Evolutionary conservation across 1,140 invertebrate genomes (phyloP).

Genomic region (Araneus ventricosus): DNA sequence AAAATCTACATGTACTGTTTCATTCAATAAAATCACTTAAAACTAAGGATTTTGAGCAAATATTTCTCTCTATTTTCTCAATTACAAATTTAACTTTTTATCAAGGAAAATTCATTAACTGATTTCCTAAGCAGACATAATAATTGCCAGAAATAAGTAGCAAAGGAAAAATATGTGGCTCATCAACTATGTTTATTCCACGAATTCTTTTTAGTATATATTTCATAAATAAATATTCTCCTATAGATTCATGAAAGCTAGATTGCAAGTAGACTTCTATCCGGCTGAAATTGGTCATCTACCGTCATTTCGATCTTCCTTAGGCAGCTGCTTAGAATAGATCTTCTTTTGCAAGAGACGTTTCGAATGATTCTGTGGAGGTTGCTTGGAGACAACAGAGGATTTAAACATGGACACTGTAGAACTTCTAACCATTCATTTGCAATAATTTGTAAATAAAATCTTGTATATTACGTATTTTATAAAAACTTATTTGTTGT

Average conservation of each 20-base stretch:
- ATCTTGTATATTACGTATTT: background rate
- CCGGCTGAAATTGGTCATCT: background rate
- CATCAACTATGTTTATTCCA: too few species aligned
- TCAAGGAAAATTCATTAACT: too few species aligned
- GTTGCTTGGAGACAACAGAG: background rate
- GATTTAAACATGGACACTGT: background rate
- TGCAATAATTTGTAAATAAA: background rate
- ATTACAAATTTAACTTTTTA: too few species aligned
- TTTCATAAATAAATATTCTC: background rate
- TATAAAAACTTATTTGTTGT: conserved; percentile 10
- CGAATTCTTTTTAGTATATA: background rate
- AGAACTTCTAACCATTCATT: background rate
- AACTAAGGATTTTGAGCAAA: too few species aligned
- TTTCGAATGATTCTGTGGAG: background rate
- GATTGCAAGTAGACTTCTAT: background rate
- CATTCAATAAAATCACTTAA: too few species aligned
- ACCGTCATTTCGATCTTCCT: background rate
- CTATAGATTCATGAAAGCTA: background rate
- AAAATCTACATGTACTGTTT: too few species aligned
- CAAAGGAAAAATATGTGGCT: too few species aligned
- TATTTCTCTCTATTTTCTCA: too few species aligned
- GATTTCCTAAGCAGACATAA: too few species aligned
- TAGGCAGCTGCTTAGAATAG: background rate
- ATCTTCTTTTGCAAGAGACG: background rate
- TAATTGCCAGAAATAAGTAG: too few species aligned